Conservation (phyloP, 2,888 invertebrate species). For the Tromatobia lineatoria region DNA sequence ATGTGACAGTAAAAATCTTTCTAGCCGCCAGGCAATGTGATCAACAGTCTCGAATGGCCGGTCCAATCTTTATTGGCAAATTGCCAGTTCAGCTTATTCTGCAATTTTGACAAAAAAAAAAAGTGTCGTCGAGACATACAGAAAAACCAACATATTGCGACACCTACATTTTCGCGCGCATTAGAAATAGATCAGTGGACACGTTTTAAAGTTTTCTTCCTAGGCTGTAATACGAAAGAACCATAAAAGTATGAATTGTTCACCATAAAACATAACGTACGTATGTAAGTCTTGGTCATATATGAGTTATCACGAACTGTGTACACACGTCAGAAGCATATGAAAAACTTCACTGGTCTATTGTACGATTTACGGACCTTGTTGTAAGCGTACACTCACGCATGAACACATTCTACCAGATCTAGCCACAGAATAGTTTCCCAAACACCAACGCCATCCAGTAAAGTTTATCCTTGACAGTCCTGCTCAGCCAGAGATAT, state of each 20-base stretch:
- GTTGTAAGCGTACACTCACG: background rate
- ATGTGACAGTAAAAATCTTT: no score
- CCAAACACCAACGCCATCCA: constrained; percentile 7
- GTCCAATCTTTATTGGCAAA: no score
- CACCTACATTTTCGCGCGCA: background rate
- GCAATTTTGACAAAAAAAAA: no score
- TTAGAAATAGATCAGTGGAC: background rate
- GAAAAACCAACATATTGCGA: background rate
- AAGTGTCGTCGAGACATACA: background rate
- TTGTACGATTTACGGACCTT: constrained; percentile 16
- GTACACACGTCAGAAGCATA: background rate
- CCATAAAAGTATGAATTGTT: background rate
- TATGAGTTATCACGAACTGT: background rate
- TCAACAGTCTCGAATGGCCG: no score
- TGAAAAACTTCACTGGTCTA: background rate
- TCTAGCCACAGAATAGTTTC: constrained; percentile 29
- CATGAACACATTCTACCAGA: background rate
- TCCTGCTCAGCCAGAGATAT: background rate
- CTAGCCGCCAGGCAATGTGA: no score
- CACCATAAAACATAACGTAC: background rate
- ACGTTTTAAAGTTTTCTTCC: background rate
- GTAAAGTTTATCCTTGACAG: constrained; percentile 29
- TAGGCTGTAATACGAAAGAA: background rate
- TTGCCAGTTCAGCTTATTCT: no score
- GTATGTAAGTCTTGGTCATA: background rate